Evolutionary conservation across 2,888 invertebrate species (phyloP).

Genomic region (Tetramorium bicarinatum): DNA sequence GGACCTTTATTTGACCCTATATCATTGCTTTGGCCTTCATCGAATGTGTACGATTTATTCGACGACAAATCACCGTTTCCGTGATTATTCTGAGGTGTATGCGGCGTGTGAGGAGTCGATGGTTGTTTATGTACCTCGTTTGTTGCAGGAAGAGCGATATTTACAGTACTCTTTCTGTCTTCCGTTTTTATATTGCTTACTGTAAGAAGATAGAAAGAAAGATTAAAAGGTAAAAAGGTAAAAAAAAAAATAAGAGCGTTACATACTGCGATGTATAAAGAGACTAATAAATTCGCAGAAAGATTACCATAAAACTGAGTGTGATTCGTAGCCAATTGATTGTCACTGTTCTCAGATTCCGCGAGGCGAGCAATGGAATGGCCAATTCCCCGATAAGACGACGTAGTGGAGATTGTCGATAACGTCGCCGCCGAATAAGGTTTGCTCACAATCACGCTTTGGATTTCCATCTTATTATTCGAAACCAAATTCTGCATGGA

Average conservation of each 20-base stretch:
- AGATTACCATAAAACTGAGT: constrained; percentile 82
- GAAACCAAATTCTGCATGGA: constrained; percentile 81
- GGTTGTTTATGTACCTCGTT: constrained; percentile 82
- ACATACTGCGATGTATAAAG: background rate
- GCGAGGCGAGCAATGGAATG: constrained; percentile 83
- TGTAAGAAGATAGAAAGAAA: constrained; percentile 65
- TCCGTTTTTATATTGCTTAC: constrained; percentile 81
- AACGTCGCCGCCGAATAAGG: constrained; percentile 79
- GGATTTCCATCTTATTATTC: constrained; percentile 84
- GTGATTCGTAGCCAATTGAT: constrained; percentile 78
- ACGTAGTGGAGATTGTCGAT: constrained; percentile 81
- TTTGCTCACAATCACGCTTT: constrained; percentile 89
- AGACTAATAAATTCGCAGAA: background rate
- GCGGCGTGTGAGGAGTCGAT: constrained; percentile 83
- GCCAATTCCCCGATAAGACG: constrained; percentile 81
- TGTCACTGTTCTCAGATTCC: constrained; percentile 81
- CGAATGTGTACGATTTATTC: constrained; percentile 80
- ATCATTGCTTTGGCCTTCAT: constrained; percentile 80
- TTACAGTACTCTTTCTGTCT: constrained; percentile 79
- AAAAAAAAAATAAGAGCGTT: background rate
- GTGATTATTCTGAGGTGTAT: constrained; percentile 81
- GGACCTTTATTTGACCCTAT: constrained; percentile 82
- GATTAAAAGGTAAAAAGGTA: background rate
- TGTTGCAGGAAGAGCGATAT: constrained; percentile 72
- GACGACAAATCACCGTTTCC: constrained; percentile 77